Evolutionary conservation across 2,797 vertebrate genomes (phyloP).

Genomic region (Pogoniulus pusillus): DNA sequence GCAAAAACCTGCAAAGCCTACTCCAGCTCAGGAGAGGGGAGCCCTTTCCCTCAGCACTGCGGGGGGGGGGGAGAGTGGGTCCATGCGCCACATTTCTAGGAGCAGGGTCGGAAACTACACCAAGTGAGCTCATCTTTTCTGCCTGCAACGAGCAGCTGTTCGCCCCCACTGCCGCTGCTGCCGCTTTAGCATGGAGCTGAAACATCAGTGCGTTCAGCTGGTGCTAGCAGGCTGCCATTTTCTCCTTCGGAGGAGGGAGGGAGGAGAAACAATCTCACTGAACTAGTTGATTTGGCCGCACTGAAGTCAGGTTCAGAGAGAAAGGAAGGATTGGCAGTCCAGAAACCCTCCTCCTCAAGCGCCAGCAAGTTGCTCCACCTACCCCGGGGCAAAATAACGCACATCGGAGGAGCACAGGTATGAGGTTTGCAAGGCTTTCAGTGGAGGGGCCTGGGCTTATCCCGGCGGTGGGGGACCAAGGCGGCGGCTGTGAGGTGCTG

Average conservation of each 20-base stretch:
- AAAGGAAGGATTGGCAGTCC: rapidly evolving
- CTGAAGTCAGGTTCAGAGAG: no score
- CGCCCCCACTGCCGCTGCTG: background rate
- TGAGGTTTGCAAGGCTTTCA: background rate
- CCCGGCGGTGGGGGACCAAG: background rate
- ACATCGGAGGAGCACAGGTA: background rate
- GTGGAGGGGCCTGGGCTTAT: background rate
- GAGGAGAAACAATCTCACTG: background rate
- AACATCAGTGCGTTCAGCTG: rapidly evolving
- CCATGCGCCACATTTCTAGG: rapidly evolving
- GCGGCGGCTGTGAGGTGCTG: no score
- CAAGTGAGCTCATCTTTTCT: rapidly evolving
- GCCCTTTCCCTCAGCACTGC: no score
- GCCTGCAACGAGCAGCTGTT: background rate
- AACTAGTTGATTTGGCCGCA: rapidly evolving
- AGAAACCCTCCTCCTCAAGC: background rate
- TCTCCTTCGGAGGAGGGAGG: background rate
- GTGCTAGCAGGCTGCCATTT: background rate
- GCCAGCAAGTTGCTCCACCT: background rate
- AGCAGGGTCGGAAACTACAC: no score
- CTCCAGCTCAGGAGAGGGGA: background rate
- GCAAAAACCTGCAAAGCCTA: background rate
- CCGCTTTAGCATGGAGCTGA: background rate
- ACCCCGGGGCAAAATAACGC: background rate
- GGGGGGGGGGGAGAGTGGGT: no score